Conservation (phyloP, 2,888 invertebrate species). For the Glyphotaelius pellucidus region DNA sequence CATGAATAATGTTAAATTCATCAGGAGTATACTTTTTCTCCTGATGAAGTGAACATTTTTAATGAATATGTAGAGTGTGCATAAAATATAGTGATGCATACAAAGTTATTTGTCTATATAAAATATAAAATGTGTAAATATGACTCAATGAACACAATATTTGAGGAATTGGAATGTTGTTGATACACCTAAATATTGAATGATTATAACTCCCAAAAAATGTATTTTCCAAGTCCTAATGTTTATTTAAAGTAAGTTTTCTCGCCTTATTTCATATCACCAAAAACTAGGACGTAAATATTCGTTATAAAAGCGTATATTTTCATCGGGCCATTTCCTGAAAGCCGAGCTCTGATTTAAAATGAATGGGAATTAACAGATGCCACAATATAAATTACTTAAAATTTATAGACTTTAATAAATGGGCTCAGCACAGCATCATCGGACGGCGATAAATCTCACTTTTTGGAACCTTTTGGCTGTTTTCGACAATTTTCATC, state of each 20-base stretch:
- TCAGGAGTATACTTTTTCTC: too few relatives aligned
- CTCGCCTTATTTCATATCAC: background rate
- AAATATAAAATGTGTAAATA: too few relatives aligned
- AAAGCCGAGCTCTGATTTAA: slow-evolving; percentile 20
- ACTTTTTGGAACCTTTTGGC: slow-evolving; percentile 19
- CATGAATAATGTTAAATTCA: too few relatives aligned
- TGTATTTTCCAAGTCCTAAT: background rate
- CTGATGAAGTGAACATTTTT: too few relatives aligned
- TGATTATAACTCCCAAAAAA: too few relatives aligned
- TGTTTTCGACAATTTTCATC: slow-evolving; percentile 38
- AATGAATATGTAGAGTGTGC: too few relatives aligned
- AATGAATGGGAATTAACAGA: slow-evolving; percentile 34
- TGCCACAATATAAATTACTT: slow-evolving; percentile 42
- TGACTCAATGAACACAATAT: too few relatives aligned
- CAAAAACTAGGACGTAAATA: background rate
- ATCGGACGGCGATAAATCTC: slow-evolving; percentile 26
- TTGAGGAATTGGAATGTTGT: too few relatives aligned
- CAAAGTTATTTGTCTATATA: too few relatives aligned
- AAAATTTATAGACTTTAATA: slow-evolving; percentile 33
- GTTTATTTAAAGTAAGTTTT: background rate
- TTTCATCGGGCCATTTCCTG: background rate
- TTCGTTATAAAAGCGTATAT: background rate
- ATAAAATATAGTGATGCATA: too few relatives aligned
- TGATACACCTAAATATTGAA: too few relatives aligned
- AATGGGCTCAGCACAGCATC: slow-evolving; percentile 22